Percentiles rank a stretch among this genome's conserved stretches.
Evolutionary conservation across 2,113 vertebrate species (phyloP).

Genomic region (Asarcornis scutulata): DNA sequence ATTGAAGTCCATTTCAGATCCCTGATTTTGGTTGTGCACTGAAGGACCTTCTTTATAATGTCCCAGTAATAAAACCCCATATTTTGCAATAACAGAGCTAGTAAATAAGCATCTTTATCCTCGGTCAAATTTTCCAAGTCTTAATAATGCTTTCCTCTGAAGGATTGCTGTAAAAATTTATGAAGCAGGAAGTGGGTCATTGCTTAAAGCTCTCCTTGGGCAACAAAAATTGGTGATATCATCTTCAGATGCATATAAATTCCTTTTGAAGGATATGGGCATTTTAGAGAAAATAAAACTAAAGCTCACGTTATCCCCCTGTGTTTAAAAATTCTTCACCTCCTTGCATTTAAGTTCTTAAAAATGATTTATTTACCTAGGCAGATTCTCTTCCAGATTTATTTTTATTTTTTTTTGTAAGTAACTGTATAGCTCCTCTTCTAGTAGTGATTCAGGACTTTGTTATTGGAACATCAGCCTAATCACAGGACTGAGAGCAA

Average conservation of each 20-base stretch:
- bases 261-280: not conserved
- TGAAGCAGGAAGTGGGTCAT: not conserved
- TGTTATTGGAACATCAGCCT: not conserved
- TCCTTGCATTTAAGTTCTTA: not conserved
- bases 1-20: not conserved
- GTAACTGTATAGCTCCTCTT: not conserved
- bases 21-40: not conserved
- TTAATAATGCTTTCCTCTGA: not conserved
- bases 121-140: not conserved
- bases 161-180: not conserved
- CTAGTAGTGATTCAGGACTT: not conserved
- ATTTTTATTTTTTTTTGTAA: fast-evolving
- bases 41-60: not conserved
- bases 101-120: not conserved
- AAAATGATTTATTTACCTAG: not conserved
- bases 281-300: not conserved
- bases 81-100: not conserved
- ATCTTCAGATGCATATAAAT: not conserved
- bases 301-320: not conserved
- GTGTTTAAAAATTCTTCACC: not conserved
- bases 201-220: not conserved
- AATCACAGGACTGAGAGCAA: not conserved
- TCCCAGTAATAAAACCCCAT: not conserved
- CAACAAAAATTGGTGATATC: not conserved
- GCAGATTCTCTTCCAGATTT: not conserved